Conservation (phyloP, 92 coral and sea anemone genomes). For the Heteractis magnifica region DNA sequence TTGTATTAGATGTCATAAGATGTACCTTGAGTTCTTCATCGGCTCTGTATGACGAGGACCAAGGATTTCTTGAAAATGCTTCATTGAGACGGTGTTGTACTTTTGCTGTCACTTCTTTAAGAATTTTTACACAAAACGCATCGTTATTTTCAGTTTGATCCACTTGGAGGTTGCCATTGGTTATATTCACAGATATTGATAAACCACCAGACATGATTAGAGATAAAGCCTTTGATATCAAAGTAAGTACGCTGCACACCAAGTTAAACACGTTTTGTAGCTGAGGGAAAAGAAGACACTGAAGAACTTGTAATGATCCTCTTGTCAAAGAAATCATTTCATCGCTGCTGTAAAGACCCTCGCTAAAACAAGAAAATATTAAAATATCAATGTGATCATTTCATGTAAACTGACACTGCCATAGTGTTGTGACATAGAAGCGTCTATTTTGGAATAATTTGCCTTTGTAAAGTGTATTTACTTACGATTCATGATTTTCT, state of each 20-base stretch:
- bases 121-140: neutral
- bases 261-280: neutral
- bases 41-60: neutral
- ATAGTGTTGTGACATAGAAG: too few species aligned
- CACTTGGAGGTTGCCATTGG: neutral
- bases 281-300: neutral
- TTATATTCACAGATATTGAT: neutral
- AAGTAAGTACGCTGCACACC: neutral
- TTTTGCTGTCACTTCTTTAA: conserved; percentile 17
- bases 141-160: neutral
- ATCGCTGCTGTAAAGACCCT: neutral
- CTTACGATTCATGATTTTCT: neutral
- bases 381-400: neutral
- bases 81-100: conserved; percentile 31
- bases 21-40: conserved; percentile 37
- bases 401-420: neutral
- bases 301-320: conserved; percentile 4
- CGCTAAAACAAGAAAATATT: neutral
- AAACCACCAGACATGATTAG: neutral
- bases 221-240: conserved; percentile 4
- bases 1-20: neutral
- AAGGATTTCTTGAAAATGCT: neutral
- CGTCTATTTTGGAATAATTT: too few species aligned
- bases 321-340: conserved; percentile 9
- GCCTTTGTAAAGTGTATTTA: neutral